Percentiles rank a stretch among this genome's conserved stretches.
These are phyloP conservation scores for Holcopasites calliopsidis DNA, from an alignment of 1,140 invertebrate species.

Conservation along the genomic window DNA sequence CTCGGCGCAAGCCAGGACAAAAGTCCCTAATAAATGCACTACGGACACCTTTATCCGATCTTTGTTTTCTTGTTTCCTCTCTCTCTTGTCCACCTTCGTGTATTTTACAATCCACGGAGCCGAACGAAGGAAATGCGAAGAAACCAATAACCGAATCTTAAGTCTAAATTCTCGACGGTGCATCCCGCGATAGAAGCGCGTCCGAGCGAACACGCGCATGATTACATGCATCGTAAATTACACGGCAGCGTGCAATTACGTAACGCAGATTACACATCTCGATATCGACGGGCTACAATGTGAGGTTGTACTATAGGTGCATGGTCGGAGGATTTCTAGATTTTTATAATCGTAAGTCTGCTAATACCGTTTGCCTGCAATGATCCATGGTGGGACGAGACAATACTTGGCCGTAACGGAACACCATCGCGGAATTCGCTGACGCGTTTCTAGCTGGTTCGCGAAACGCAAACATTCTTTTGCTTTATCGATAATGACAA, in stretches of 20 bases:
- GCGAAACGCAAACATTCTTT: too few species aligned
- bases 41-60: background rate
- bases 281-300: slow-evolving; percentile 4
- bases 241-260: slow-evolving; percentile 39
- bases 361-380: background rate
- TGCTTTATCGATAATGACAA: too few species aligned
- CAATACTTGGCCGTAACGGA: slow-evolving; percentile 31
- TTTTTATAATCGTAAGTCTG: slow-evolving; percentile 4
- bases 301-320: background rate
- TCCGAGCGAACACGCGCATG: background rate
- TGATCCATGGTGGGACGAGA: background rate
- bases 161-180: background rate
- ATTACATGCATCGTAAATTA: slow-evolving; percentile 31
- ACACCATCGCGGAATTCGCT: slow-evolving; percentile 9
- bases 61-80: background rate
- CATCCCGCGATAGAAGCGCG: too few species aligned
- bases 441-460: slow-evolving; percentile 2
- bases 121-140: too few species aligned
- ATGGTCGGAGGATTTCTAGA: background rate
- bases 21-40: too few species aligned
- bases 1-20: background rate
- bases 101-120: too few species aligned
- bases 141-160: background rate
- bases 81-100: background rate
- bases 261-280: slow-evolving; percentile 38